phyloP scores from a whole-genome alignment of 2,888 invertebrate species.

The Pristionchus exspectatus region DNA sequence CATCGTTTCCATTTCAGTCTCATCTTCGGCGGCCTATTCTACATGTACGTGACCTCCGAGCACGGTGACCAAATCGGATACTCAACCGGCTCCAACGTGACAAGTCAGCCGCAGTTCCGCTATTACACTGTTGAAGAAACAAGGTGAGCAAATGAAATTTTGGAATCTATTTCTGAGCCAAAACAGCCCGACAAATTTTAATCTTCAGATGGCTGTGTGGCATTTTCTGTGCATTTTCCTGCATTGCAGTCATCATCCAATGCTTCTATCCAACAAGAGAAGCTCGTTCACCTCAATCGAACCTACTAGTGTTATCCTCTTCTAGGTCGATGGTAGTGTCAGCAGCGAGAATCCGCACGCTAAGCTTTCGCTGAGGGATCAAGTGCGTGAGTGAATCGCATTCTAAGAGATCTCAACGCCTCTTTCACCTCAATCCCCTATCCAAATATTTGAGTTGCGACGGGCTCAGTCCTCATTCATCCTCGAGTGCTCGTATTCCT shows the following conservation, averaged over 20 bases:
- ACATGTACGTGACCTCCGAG: neutral
- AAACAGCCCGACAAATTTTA: too few relatives aligned
- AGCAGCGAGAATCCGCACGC: constrained; percentile 19
- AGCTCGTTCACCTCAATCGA: too few relatives aligned
- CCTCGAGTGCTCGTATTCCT: neutral
- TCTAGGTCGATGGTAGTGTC: neutral
- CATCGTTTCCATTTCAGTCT: neutral
- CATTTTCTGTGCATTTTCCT: neutral
- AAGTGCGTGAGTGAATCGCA: constrained; percentile 14
- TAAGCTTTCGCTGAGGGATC: neutral
- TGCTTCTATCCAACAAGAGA: neutral
- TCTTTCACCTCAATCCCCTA: too few relatives aligned
- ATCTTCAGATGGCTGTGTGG: neutral
- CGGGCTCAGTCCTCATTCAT: neutral
- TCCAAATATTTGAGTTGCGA: too few relatives aligned
- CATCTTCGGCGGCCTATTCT: neutral
- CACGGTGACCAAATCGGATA: neutral
- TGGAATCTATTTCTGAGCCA: too few relatives aligned
- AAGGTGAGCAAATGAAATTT: neutral
- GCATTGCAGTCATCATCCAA: neutral
- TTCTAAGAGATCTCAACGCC: too few relatives aligned
- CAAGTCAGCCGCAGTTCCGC: neutral
- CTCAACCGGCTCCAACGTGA: neutral
- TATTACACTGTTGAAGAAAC: neutral
- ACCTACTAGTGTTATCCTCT: neutral